Base-by-base conservation (phyloP, 2,888 invertebrate genomes). In the Ptycholaimellus sp. region DNA sequence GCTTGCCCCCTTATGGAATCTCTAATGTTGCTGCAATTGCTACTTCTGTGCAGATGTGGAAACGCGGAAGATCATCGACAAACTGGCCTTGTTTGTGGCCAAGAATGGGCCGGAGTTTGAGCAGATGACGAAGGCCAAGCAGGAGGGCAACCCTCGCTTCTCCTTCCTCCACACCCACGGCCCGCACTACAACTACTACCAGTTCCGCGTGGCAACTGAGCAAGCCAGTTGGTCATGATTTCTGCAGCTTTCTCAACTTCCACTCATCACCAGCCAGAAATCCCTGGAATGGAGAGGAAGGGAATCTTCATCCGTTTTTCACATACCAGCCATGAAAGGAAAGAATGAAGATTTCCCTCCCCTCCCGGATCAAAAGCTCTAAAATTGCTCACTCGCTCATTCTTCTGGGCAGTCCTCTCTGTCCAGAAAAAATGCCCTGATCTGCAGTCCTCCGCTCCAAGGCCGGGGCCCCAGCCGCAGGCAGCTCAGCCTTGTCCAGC, bases 101-200 rank as follows among this genome's bases (percentile, higher is more conserved):
- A 53, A 87, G 64, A 93, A 90, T 75, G 93, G 93, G 37, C 85
- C 83, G n/a, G 90, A 90, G 60, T 90, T 90, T 65, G 93, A 93
- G 67, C 76, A 80, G 65, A 90, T 90, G 77, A 90, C 90, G 42
- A 90, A 90, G 69, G 79, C 79, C 58, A 90, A 90, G 65, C 90
- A 93, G 64, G 79, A 82, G 63, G 82, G 81, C 59, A 93, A 96
- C 64, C 82, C 85, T 3, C 85, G 85, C 62, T 93, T 93, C 67
- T 74, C 77, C 53, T 96, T 93, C 66, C 70, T 96, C 42, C 90
- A 82, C 65, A 87, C 87, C 47, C n/a, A n/a, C n/a, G 90, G 90
- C 39, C 85, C 87, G 56, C 74, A 73, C 65, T 83, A 75, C 65
- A 79, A 77, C 62, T 93, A 93, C 64, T 96, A 96, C 65, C 82